phyloP scores from a whole-genome alignment of 1,140 invertebrate species.

The Oncopeltus fasciatus region DNA sequence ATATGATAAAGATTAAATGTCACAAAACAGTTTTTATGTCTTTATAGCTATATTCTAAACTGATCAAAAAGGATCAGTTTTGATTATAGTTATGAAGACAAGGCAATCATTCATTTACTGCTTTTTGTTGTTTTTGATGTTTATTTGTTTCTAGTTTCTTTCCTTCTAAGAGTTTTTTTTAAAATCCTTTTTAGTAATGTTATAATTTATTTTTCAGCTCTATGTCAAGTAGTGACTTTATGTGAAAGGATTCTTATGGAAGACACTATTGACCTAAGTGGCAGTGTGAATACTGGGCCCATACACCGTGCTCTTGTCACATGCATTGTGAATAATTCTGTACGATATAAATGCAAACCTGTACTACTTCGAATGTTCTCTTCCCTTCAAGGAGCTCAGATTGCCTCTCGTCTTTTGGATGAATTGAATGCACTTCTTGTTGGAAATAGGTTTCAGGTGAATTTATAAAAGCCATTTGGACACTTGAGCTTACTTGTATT shows the following conservation, averaged over 20 bases:
- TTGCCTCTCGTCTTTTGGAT: conserved; percentile 13
- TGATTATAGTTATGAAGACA: too few species aligned
- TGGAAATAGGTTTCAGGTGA: conserved; percentile 29
- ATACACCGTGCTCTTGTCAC: conserved; percentile 47
- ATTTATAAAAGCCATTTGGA: too few species aligned
- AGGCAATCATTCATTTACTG: too few species aligned
- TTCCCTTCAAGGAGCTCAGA: conserved; percentile 28
- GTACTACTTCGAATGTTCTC: conserved; percentile 31
- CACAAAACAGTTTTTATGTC: too few species aligned
- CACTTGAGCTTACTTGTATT: too few species aligned
- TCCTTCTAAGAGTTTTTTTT: too few species aligned
- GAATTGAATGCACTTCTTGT: conserved; percentile 25
- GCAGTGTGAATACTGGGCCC: conserved; percentile 39
- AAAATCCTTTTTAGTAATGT: too few species aligned
- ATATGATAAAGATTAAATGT: too few species aligned
- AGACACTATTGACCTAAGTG: conserved; percentile 34
- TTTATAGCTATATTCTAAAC: too few species aligned
- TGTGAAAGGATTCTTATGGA: conserved; percentile 47
- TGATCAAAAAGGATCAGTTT: too few species aligned
- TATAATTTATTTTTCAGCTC: conserved; percentile 29
- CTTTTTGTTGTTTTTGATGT: too few species aligned
- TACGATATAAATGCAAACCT: conserved; percentile 26
- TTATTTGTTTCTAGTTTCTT: too few species aligned
- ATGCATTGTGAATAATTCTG: conserved; percentile 37
- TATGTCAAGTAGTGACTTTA: conserved; percentile 44